phyloP scores from a whole-genome alignment of 2,113 vertebrate genomes.

The Ammodytes marinus region DNA sequence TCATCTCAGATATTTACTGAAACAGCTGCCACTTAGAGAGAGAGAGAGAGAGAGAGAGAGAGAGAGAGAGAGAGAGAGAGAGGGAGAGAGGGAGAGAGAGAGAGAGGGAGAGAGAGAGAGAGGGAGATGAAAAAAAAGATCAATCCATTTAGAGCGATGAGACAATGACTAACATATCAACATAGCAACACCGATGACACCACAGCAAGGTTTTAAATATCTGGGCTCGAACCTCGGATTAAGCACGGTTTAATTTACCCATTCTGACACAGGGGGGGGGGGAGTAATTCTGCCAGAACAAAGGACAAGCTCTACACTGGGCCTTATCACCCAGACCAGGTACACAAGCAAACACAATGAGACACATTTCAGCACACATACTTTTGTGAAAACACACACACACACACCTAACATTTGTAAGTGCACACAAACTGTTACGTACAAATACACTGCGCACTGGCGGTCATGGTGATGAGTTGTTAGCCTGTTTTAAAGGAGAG shows the following conservation, averaged over 20 bases:
- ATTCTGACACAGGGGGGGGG: constrained; percentile 54
- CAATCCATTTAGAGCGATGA: constrained; percentile 9
- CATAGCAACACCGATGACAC: constrained; percentile 30
- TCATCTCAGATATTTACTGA: constrained; percentile 24
- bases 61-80: too few species aligned
- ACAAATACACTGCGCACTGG: not conserved
- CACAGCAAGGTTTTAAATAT: constrained; percentile 44
- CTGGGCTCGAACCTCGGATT: constrained; percentile 59
- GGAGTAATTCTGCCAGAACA: constrained; percentile 74
- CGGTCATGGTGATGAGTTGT: constrained; percentile 31
- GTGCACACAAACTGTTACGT: not conserved
- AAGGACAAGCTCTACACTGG: constrained; percentile 49
- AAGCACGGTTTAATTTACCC: constrained; percentile 68
- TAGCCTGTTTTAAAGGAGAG: constrained; percentile 14
- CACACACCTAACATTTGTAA: constrained; percentile 26
- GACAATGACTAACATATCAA: constrained; percentile 35
- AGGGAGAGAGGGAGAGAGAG: too few species aligned
- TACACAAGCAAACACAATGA: constrained; percentile 70
- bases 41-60: too few species aligned
- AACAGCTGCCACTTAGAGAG: not conserved
- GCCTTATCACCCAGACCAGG: constrained; percentile 75
- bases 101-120: too few species aligned
- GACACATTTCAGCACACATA: not conserved
- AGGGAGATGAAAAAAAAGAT: not conserved
- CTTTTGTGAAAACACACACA: not conserved